Percentiles rank a stretch among this genome's conserved stretches.
phyloP scores from a whole-genome alignment of 2,113 vertebrate species.

The Sciurus niger region DNA sequence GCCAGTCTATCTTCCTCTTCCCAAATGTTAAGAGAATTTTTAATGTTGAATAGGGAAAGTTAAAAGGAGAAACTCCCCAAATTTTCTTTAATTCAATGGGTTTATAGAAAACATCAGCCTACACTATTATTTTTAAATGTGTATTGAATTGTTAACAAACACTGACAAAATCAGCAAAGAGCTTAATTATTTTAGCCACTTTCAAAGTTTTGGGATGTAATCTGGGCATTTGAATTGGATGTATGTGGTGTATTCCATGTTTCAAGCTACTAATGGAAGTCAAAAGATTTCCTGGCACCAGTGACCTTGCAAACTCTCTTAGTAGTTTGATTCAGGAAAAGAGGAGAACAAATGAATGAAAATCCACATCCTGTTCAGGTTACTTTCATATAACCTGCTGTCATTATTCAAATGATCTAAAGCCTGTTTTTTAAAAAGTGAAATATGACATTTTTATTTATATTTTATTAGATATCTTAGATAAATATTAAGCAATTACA shows the following conservation, averaged over 20 bases:
- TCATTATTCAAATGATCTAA: conserved; percentile 17
- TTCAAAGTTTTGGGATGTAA: not conserved
- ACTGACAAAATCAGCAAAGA: not conserved
- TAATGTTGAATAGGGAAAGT: not conserved
- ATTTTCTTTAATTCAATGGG: not conserved
- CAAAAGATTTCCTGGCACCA: not conserved
- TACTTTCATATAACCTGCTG: not conserved
- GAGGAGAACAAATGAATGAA: not conserved
- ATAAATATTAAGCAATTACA: not conserved
- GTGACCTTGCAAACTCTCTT: not conserved
- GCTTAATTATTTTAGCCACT: conserved; percentile 30
- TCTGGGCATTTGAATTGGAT: not conserved
- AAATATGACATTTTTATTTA: not conserved
- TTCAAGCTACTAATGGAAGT: not conserved
- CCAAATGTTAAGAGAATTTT: not conserved
- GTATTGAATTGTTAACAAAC: not conserved
- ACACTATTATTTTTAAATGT: not conserved
- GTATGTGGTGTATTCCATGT: not conserved
- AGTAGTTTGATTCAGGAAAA: not conserved
- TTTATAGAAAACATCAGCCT: not conserved
- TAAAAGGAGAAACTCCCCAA: not conserved
- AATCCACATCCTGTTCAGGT: not conserved
- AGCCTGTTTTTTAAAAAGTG: not conserved
- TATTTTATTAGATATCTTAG: not conserved
- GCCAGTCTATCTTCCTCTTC: not conserved